phyloP scores from a whole-genome alignment of 2,888 invertebrate genomes.

The Polyommatus iphigenia region DNA sequence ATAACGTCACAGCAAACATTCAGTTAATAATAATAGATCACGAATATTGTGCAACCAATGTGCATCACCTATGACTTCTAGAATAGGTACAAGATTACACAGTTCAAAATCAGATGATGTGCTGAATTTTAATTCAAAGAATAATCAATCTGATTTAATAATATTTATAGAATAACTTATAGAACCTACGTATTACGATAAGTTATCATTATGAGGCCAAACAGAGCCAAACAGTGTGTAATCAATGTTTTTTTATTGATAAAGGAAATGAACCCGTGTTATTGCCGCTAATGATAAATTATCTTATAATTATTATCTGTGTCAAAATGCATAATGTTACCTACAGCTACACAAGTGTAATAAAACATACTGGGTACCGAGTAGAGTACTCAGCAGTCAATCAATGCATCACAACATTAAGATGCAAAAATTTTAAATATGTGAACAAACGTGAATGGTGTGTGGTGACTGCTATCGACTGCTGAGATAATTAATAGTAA shows the following conservation, averaged over 20 bases:
- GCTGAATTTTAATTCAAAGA: neutral
- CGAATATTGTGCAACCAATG: neutral
- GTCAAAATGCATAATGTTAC: no score
- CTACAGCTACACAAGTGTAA: no score
- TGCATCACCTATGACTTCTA: neutral
- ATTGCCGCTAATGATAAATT: neutral
- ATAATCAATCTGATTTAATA: neutral
- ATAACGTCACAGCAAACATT: neutral
- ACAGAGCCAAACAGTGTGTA: constrained; percentile 2
- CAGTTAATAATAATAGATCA: neutral
- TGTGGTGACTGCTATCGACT: no score
- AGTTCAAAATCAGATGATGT: neutral
- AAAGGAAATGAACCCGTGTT: neutral
- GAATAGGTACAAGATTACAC: neutral
- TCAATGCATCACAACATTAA: no score
- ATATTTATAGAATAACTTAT: neutral
- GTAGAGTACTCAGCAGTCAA: no score
- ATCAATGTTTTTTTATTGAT: constrained; percentile 14
- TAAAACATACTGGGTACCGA: no score
- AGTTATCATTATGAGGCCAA: neutral
- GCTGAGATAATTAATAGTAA: no score
- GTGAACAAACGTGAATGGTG: no score
- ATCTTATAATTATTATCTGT: neutral
- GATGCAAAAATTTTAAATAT: no score
- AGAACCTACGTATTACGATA: neutral